Evolutionary conservation across 2,888 invertebrate species (phyloP).

Genomic region (Cosmorhoe ocellata): DNA sequence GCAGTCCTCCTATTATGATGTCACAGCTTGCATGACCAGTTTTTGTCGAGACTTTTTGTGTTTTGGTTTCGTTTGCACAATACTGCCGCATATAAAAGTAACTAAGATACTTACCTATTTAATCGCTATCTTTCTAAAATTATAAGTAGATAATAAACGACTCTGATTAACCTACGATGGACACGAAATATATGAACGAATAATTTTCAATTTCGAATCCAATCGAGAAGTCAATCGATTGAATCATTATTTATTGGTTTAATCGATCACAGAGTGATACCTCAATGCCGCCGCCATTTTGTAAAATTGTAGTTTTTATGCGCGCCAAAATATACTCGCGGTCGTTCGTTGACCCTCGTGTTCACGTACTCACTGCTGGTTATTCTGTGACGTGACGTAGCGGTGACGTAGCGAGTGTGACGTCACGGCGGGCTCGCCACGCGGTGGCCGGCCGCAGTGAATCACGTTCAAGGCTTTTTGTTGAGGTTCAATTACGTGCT

Average conservation of each 20-base stretch:
- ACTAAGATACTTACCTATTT: background rate
- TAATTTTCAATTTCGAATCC: slow-evolving; percentile 20
- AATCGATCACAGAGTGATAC: slow-evolving; percentile 39
- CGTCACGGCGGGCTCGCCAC: slow-evolving; percentile 53
- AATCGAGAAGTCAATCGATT: slow-evolving; percentile 36
- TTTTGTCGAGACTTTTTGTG: slow-evolving; percentile 48
- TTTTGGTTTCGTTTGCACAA: slow-evolving; percentile 35
- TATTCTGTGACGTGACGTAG: slow-evolving; percentile 50
- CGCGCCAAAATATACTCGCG: slow-evolving; percentile 76
- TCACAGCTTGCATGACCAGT: slow-evolving; percentile 54
- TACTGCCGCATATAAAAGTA: slow-evolving; percentile 12
- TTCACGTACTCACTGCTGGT: slow-evolving; percentile 31
- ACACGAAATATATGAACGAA: slow-evolving; percentile 28
- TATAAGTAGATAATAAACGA: slow-evolving; percentile 9
- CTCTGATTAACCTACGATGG: slow-evolving; percentile 26
- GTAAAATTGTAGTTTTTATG: slow-evolving; percentile 64
- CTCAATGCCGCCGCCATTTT: slow-evolving; percentile 37
- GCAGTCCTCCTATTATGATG: slow-evolving; percentile 68
- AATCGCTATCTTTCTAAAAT: background rate
- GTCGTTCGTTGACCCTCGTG: slow-evolving; percentile 74
- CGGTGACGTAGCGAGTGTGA: slow-evolving; percentile 59
- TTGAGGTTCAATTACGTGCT: slow-evolving; percentile 42
- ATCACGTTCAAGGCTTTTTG: slow-evolving; percentile 60
- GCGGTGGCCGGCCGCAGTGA: slow-evolving; percentile 41
- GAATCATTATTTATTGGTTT: slow-evolving; percentile 39